These are phyloP conservation scores for human DNA, from an alignment of 2,113 vertebrate species.

Conservation along the genomic window GRCh38 chr9:36202501-36203000, in stretches of 20 bases:
- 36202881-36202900: too few relatives aligned
- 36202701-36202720: neutral
- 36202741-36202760: neutral
- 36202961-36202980: too few relatives aligned
- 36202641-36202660: neutral
- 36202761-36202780: neutral
- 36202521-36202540: neutral
- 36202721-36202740: neutral
- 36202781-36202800: fast-evolving
- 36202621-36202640: neutral
- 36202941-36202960: too few relatives aligned
- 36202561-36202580: neutral
- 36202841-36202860: too few relatives aligned
- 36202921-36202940: too few relatives aligned
- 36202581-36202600: neutral
- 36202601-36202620: neutral
- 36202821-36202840: too few relatives aligned
- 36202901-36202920: too few relatives aligned
- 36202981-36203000: too few relatives aligned
- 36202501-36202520: neutral
- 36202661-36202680: neutral
- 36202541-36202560: neutral
- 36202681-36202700: neutral
- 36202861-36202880: too few relatives aligned
- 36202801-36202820: neutral